phyloP scores from a whole-genome alignment of 2,797 vertebrate species.

The Urocyon cinereoargenteus region DNA sequence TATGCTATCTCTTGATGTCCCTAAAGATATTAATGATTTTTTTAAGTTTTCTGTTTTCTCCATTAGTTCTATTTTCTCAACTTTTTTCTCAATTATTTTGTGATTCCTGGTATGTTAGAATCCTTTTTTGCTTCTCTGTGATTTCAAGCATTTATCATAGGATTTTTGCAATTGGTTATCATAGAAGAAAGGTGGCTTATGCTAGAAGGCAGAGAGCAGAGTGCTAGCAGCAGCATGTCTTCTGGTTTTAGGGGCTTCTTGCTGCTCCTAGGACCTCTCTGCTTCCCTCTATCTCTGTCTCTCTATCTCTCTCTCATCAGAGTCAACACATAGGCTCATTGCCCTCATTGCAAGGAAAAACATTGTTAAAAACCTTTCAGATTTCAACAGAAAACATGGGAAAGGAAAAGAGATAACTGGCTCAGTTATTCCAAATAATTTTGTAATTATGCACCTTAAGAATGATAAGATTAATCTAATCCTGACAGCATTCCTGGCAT shows the following conservation, averaged over 20 bases:
- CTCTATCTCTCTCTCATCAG: neutral
- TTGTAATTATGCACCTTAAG: neutral
- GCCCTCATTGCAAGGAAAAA: neutral
- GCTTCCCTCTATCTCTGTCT: neutral
- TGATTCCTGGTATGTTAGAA: neutral
- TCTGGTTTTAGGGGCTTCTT: neutral
- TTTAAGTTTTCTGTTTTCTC: conserved; percentile 14
- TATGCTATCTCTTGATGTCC: neutral
- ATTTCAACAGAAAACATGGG: neutral
- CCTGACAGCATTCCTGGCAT: neutral
- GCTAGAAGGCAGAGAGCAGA: neutral
- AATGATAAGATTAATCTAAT: neutral
- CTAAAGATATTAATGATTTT: neutral
- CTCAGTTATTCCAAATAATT: neutral
- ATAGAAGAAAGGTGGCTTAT: neutral
- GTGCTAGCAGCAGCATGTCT: neutral
- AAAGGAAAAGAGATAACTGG: conserved; percentile 16
- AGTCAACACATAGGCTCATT: neutral
- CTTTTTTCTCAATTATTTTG: neutral
- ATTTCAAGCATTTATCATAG: neutral
- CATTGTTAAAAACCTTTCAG: neutral
- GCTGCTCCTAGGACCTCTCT: neutral
- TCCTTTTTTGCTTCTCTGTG: neutral
- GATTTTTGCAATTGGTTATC: neutral
- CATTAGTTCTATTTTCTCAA: neutral